phyloP scores from a whole-genome alignment of 2,888 invertebrate genomes.

The Priocnemis perturbator region DNA sequence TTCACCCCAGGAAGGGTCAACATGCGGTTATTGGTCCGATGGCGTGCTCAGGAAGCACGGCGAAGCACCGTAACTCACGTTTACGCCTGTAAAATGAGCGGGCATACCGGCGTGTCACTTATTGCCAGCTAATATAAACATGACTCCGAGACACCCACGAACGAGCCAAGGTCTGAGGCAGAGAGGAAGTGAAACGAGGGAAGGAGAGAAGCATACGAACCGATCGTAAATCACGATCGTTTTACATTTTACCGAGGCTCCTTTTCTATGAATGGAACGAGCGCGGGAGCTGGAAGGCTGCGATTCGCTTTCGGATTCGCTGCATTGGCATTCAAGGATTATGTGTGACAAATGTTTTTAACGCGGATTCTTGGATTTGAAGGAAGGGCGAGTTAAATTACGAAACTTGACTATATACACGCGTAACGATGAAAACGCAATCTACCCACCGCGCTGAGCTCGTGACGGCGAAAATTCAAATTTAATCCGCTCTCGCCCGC shows the following conservation, averaged over 20 bases:
- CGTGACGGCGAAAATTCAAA: no score
- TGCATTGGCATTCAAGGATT: no score
- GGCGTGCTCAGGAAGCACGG: constrained; percentile 44
- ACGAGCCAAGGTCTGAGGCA: background rate
- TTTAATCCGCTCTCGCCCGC: no score
- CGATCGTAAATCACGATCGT: constrained; percentile 46
- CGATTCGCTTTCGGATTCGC: no score
- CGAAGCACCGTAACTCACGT: constrained; percentile 59
- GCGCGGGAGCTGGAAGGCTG: no score
- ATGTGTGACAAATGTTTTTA: no score
- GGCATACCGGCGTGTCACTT: constrained; percentile 60
- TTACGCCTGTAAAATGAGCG: constrained; percentile 60
- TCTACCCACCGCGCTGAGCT: no score
- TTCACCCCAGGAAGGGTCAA: no score
- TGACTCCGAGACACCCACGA: constrained; percentile 53
- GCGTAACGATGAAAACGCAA: no score
- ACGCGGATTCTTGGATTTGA: no score
- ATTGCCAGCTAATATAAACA: constrained; percentile 63
- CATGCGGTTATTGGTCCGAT: constrained; percentile 4
- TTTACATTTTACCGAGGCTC: constrained; percentile 47
- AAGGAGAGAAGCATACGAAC: constrained; percentile 24
- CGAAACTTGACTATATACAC: no score
- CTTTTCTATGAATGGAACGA: constrained; percentile 2
- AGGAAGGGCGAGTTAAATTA: no score
- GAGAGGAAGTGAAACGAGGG: constrained; percentile 6